Conservation (phyloP, 2,797 vertebrate species). For the Petrocephalus schoutedeni region DNA sequence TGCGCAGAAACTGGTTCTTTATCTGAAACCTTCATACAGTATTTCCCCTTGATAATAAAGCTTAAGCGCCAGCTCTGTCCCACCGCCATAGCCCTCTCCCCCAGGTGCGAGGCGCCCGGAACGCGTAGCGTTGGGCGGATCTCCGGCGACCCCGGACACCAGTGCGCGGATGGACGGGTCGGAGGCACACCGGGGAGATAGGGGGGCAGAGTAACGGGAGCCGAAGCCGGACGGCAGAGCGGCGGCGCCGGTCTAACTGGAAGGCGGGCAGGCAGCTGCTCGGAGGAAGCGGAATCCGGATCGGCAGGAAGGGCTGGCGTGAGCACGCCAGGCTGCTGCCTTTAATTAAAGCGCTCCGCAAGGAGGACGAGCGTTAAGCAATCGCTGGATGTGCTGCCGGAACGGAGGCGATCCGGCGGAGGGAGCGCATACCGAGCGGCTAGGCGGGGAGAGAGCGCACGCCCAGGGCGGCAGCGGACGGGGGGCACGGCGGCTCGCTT, state of each 20-base stretch:
- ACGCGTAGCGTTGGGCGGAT: not conserved
- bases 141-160: not conserved
- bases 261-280: not conserved
- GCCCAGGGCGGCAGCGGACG: not conserved
- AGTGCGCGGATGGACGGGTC: not conserved
- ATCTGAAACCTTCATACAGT: not conserved
- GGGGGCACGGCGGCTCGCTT: not conserved
- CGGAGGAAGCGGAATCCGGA: slow-evolving; percentile 17
- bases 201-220: not conserved
- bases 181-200: not conserved
- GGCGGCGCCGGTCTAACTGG: not conserved
- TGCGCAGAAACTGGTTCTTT: not conserved
- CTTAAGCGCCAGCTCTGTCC: not conserved
- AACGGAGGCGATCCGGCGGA: not conserved
- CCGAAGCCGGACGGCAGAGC: not conserved
- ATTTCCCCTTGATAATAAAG: not conserved
- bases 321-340: not conserved
- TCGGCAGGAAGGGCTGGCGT: slow-evolving; percentile 8
- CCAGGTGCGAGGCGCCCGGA: not conserved
- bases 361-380: not conserved
- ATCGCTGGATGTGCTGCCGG: not conserved
- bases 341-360: not conserved
- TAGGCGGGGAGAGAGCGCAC: not conserved
- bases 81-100: not conserved
- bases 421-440: not conserved